A percentile compares a stretch with the other conserved stretches of the same genome.
Conservation (phyloP, 2,797 vertebrate species). For the Tokudaia tokunoshimensis region DNA sequence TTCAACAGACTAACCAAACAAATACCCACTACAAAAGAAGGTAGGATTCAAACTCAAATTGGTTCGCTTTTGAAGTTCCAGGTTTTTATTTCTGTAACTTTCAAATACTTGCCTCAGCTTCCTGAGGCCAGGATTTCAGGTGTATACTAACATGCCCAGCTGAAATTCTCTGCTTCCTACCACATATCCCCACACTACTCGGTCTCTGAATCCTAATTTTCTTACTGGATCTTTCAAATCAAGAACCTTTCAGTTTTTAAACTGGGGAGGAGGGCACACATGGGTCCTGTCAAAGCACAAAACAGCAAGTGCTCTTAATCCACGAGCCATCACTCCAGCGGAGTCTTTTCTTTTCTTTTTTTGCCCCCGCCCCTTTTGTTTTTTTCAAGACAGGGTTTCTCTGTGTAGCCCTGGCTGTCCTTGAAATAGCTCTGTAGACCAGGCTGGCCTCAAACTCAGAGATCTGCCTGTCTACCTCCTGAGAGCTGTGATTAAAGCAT, state of each 20-base stretch:
- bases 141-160: neutral
- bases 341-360: neutral
- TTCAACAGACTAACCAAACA: conserved; percentile 26
- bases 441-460: neutral
- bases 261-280: neutral
- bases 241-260: neutral
- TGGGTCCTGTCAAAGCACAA: neutral
- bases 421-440: neutral
- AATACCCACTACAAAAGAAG: neutral
- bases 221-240: neutral
- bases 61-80: neutral
- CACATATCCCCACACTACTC: neutral
- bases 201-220: neutral
- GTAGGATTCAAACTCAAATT: neutral
- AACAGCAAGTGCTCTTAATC: neutral
- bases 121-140: neutral
- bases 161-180: neutral
- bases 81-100: neutral
- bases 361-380: neutral
- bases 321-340: neutral
- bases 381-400: neutral
- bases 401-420: neutral
- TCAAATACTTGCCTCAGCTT: neutral
- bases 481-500: neutral
- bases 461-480: neutral